These are phyloP conservation scores for Siniperca scherzeri DNA, from an alignment of 2,797 vertebrate species.

Conservation along the genomic window DNA sequence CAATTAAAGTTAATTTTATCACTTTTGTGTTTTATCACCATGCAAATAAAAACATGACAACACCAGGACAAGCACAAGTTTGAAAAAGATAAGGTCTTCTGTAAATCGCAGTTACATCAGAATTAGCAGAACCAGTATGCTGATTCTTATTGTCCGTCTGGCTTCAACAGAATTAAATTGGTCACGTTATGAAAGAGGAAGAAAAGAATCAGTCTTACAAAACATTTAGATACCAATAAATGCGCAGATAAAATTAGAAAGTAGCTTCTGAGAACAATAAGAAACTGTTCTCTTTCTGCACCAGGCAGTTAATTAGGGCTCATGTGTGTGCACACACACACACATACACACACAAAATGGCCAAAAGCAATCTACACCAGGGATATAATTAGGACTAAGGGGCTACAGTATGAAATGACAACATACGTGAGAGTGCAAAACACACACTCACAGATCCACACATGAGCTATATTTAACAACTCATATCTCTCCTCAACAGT, in stretches of 20 bases:
- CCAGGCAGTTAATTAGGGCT: constrained; percentile 37
- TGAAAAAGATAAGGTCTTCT: neutral
- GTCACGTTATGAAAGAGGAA: constrained; percentile 22
- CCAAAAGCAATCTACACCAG: constrained; percentile 50
- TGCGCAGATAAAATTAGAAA: constrained; percentile 41
- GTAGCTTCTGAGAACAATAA: constrained; percentile 25
- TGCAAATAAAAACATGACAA: neutral
- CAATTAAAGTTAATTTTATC: neutral
- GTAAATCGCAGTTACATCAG: neutral
- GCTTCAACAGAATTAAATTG: neutral
- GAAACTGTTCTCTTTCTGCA: constrained; percentile 31
- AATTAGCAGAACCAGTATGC: neutral
- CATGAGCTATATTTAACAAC: constrained; percentile 71
- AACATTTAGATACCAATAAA: constrained; percentile 35
- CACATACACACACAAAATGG: constrained; percentile 34
- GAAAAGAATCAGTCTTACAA: neutral
- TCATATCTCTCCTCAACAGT: constrained; percentile 69
- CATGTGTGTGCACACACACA: constrained; percentile 9
- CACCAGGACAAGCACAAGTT: too few relatives aligned
- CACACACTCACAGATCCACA: constrained; percentile 39
- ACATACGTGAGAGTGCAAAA: constrained; percentile 60
- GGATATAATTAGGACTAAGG: constrained; percentile 68
- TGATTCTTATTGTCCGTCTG: neutral
- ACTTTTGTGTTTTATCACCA: neutral
- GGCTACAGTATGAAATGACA: constrained; percentile 67